Base-by-base conservation (phyloP, 1,140 invertebrate genomes). In the Scaptodrosophila lebanonensis region DNA sequence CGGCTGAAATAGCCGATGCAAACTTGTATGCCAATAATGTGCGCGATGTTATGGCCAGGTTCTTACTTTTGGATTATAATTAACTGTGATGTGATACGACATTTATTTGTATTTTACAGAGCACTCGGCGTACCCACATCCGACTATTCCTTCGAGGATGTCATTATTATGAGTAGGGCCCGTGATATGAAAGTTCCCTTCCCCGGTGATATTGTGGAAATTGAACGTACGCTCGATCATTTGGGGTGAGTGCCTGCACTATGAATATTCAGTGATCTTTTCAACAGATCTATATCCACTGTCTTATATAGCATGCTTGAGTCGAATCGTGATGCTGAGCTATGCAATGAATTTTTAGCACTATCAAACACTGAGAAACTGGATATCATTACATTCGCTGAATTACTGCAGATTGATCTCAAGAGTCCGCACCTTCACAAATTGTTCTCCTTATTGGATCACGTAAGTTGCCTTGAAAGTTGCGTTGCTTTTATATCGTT, bases 91-190 rank as follows among this genome's bases (percentile, higher is more conserved):
- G n/a, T 12, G 18, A 13, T 17, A n/a, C 22, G 38, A 22, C 25
- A 33, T 13, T 27, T 7, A 15, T n/a, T 12, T 32, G 1, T 44
- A 5, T 44, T 58, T 53, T 51, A 0, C 85, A 97, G 95, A 72
- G 92, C 93, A 13, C 86, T 97, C 9, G 91, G 92, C 5, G 90
- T 97, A 22, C 95, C 95, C 2, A 93, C 94, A 0, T 92, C 95
- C n/a, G 95, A 97, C 87, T 97, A 97, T 84, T 95, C 95, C 0
- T 98, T 95, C 85, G 95, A 97, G 86, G 97, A 98, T 88, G 97
- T 95, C 70, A 90, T 93, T 53, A 89, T 97, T 25, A 95, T 97
- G 87, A 91, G 91, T 18, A 91, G 92, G 66, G 95, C 95, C 4
- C 93, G 93, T 71, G 91, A 93, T 71, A 89, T 96, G 59, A 92